Evolutionary conservation across 1,140 invertebrate genomes (phyloP).

Genomic region (Cotesia vestalis): DNA sequence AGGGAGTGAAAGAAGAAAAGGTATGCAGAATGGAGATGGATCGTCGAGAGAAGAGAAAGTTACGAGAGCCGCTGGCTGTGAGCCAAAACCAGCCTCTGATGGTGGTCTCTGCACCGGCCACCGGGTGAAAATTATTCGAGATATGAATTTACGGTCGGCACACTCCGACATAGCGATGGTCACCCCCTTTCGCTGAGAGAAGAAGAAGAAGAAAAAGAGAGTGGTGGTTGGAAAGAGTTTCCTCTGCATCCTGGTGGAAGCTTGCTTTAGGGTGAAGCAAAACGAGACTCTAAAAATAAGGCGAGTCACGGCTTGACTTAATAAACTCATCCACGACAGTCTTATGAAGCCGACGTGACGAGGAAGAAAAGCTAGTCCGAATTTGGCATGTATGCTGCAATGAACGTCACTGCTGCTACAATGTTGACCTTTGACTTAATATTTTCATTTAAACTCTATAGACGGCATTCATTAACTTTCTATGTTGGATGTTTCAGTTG

Average conservation of each 20-base stretch:
- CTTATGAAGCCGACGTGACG: background rate
- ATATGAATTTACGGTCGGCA: conserved; percentile 56
- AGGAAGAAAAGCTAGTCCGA: conserved; percentile 2
- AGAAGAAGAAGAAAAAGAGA: conserved; percentile 22
- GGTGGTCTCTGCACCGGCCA: conserved; percentile 25
- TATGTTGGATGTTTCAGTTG: too few relatives aligned
- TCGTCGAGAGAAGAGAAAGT: conserved; percentile 39
- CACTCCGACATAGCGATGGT: conserved; percentile 38
- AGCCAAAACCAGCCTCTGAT: conserved; percentile 49
- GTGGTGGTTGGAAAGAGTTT: background rate
- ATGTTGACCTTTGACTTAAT: too few relatives aligned
- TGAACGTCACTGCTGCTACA: conserved; percentile 1
- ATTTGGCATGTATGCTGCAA: conserved; percentile 1
- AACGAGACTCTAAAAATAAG: conserved; percentile 46
- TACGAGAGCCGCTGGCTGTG: conserved; percentile 56
- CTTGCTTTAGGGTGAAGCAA: conserved; percentile 30
- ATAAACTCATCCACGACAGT: conserved; percentile 47
- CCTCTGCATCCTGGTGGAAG: background rate
- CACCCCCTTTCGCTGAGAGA: background rate
- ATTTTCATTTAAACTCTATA: too few relatives aligned
- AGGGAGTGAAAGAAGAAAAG: background rate
- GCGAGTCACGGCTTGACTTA: conserved; percentile 53
- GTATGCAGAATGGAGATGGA: conserved; percentile 15
- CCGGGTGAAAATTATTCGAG: conserved; percentile 54
- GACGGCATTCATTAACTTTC: too few relatives aligned